Evolutionary conservation across 1,140 invertebrate genomes (phyloP).

Genomic region (Stenopsyche tienmushanensis): DNA sequence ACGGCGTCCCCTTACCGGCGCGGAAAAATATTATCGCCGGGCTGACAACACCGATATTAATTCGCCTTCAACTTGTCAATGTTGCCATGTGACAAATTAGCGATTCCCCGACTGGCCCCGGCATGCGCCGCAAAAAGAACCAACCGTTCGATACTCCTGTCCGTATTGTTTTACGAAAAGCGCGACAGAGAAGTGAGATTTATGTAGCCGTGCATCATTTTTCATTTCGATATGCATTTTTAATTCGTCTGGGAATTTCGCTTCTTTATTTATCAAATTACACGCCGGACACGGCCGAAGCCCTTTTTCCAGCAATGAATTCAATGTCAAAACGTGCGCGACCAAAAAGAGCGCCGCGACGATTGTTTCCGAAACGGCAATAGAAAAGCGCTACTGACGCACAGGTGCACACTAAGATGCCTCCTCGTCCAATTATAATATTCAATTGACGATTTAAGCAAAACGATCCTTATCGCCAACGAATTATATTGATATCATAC

Average conservation of each 20-base stretch:
- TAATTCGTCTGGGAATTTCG: conserved; percentile 17
- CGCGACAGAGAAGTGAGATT: neutral
- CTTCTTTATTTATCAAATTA: conserved; percentile 1
- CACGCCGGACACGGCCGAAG: neutral
- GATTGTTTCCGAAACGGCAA: no score
- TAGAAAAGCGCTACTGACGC: no score
- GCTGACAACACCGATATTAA: conserved; percentile 19
- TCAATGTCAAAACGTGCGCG: neutral
- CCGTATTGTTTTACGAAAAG: conserved; percentile 14
- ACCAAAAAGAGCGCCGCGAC: no score
- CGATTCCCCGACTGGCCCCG: conserved; percentile 15
- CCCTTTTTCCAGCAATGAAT: neutral
- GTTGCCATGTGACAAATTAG: conserved; percentile 24
- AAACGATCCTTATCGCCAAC: no score
- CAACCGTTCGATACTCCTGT: conserved; percentile 2
- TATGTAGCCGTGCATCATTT: neutral
- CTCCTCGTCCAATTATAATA: no score
- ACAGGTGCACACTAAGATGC: no score
- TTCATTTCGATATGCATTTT: neutral
- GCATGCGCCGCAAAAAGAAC: neutral
- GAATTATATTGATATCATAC: no score
- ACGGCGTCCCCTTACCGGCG: neutral
- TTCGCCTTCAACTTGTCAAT: conserved; percentile 25
- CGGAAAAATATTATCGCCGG: conserved; percentile 6
- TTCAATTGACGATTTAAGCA: no score